Conservation (phyloP, 2,797 vertebrate species). For the Rhinoraja longicauda region DNA sequence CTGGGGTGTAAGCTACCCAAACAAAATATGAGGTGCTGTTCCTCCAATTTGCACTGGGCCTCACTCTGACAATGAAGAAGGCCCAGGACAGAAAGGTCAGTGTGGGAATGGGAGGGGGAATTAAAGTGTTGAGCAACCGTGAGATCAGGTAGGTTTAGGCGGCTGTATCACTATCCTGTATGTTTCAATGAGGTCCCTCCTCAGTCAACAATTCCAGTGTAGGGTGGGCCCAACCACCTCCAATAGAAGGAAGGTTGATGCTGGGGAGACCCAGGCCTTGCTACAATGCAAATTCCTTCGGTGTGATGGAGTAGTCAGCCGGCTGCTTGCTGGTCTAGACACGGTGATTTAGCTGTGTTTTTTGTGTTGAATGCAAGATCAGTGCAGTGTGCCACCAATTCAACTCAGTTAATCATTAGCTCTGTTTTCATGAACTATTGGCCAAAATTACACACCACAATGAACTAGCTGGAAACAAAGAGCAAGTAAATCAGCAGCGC, state of each 20-base stretch:
- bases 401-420: conserved; percentile 24
- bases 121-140: too few species aligned
- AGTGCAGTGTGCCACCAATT: conserved; percentile 7
- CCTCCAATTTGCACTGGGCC: too few species aligned
- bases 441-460: neutral
- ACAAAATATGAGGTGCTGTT: too few species aligned
- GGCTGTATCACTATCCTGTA: too few species aligned
- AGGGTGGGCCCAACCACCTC: neutral
- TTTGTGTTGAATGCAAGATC: conserved; percentile 8
- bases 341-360: neutral
- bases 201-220: too few species aligned
- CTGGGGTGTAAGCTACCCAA: too few species aligned
- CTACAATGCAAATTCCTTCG: neutral
- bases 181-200: too few species aligned
- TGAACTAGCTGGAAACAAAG: neutral
- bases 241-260: neutral
- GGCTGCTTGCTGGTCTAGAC: neutral
- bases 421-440: neutral
- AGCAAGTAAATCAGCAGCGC: neutral
- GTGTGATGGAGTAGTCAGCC: neutral
- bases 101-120: too few species aligned
- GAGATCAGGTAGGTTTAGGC: too few species aligned
- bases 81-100: too few species aligned
- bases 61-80: too few species aligned
- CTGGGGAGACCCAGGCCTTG: neutral